phyloP scores from a whole-genome alignment of 2,797 vertebrate species.

The Buphagus erythrorhynchus region DNA sequence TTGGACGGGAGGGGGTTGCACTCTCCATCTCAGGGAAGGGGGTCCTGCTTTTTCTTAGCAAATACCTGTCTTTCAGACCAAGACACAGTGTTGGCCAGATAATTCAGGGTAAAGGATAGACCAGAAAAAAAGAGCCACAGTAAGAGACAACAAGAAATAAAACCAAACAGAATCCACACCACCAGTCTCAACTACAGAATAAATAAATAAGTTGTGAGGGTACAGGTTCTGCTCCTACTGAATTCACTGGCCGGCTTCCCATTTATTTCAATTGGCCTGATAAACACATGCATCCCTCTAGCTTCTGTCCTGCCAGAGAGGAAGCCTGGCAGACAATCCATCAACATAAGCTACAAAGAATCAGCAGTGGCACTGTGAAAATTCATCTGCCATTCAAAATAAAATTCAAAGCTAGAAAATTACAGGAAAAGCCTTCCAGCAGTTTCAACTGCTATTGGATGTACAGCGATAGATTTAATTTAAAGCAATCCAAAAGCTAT shows the following conservation, averaged over 20 bases:
- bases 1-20: too few species aligned
- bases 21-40: too few species aligned
- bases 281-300: neutral
- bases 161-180: neutral
- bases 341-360: slow-evolving; percentile 11
- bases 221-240: neutral
- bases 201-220: neutral
- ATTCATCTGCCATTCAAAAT: slow-evolving; percentile 18
- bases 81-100: fast-evolving
- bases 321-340: slow-evolving; percentile 34
- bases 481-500: neutral
- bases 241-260: neutral
- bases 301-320: neutral
- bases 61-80: too few species aligned
- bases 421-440: slow-evolving; percentile 28
- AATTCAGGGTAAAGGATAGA: neutral
- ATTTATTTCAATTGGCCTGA: neutral
- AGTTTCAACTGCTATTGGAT: neutral
- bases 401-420: slow-evolving; percentile 30
- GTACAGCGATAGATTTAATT: neutral
- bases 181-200: neutral
- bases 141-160: neutral
- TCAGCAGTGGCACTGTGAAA: neutral
- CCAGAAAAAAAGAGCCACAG: neutral
- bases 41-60: too few species aligned